These are phyloP conservation scores for Rosalia funebris DNA, from an alignment of 2,888 invertebrate species.

Conservation along the genomic window DNA sequence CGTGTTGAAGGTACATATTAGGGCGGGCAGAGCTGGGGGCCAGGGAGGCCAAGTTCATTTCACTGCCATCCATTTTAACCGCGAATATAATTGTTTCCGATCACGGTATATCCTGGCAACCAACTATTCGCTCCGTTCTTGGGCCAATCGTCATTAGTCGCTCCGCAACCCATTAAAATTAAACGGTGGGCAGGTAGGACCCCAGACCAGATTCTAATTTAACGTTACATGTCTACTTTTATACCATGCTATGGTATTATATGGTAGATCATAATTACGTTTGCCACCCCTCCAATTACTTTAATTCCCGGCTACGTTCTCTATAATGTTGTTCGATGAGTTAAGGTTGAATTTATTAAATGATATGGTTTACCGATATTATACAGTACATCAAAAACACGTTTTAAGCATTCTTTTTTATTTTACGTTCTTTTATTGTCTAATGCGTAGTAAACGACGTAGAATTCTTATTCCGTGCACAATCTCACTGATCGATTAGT, in stretches of 20 bases:
- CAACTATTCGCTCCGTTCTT: conserved; percentile 56
- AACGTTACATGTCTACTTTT: conserved; percentile 33
- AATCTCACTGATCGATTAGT: too few species aligned
- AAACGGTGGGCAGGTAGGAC: conserved; percentile 48
- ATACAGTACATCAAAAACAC: not conserved
- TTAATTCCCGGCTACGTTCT: conserved; percentile 35
- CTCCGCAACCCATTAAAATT: conserved; percentile 53
- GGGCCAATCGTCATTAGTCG: conserved; percentile 60
- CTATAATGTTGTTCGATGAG: conserved; percentile 21
- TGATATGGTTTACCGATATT: conserved; percentile 25
- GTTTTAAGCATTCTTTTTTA: not conserved
- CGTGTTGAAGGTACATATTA: conserved; percentile 28
- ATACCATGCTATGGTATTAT: conserved; percentile 27
- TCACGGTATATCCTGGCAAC: conserved; percentile 58
- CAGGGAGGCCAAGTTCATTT: conserved; percentile 21
- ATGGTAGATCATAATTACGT: conserved; percentile 37
- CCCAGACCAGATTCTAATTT: conserved; percentile 36
- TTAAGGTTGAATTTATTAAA: conserved; percentile 29
- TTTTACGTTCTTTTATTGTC: not conserved
- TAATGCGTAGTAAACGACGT: not conserved
- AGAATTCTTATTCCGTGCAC: too few species aligned
- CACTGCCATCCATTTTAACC: conserved; percentile 59
- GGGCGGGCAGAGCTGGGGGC: conserved; percentile 30
- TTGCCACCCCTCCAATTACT: conserved; percentile 41
- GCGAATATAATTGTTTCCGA: conserved; percentile 63